Base-by-base conservation (phyloP, 2,797 vertebrate species). In the Tadarida brasiliensis region DNA sequence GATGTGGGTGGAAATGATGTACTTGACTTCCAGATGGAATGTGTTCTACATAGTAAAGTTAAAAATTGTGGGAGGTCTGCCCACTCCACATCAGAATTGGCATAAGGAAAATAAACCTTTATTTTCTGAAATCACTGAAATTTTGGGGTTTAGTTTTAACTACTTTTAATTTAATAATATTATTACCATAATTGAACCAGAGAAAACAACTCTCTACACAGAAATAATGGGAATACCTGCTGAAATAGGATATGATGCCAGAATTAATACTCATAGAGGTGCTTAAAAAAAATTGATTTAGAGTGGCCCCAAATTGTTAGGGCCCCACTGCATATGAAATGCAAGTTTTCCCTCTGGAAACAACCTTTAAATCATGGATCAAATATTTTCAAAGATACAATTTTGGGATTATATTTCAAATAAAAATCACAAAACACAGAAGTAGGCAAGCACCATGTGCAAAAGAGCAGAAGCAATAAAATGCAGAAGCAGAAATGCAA, bases 81-180 rank as follows among this genome's bases (percentile, higher is more conserved):
- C 22, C 11, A 17, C 8, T 84, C 51, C 0, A 63, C 11, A 59
- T 73, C 61, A 84, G 22, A 91, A 7, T 81, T 90, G 73, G 65
- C 26, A 49, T 7, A 5, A 70, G 26, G n/a, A 83, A 93, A 85
- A 87, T 51, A 84, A 90, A 74, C 19, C 9, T 65, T 87, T 47
- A 71, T 82, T 94, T 93, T 92, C 61, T 67, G 84, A 95, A 87
- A 90, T 12, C 20, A 56, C 14, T 91, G 44, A 73, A 44, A 91
- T 49, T 76, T 19, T 15, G 7, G 39, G 3, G 8, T 39, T 94
- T 94, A 73, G 71, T 73, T 93, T 95, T 82, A 87, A 87, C 33
- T 90, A 33, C 26, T 73, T 39, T 82, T 92, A 78, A 67, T 51
- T 33, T 56, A 44, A 82, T 82, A 68, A 73, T 74, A 95, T 88